These are phyloP conservation scores for Oegoconia quadripuncta DNA, from an alignment of 2,888 invertebrate species.

Conservation along the genomic window DNA sequence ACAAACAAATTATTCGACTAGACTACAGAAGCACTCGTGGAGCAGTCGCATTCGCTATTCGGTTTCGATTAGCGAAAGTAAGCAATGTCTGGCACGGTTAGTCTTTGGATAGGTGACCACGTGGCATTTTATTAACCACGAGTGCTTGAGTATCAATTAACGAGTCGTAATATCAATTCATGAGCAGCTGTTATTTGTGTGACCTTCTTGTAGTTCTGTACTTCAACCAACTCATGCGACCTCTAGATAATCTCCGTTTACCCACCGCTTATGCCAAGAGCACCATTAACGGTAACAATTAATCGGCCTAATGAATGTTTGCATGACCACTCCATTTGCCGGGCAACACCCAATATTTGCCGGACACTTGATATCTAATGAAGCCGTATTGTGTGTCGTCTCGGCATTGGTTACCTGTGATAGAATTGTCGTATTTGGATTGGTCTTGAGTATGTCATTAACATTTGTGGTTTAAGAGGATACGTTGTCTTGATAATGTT, in stretches of 20 bases:
- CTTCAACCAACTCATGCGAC: neutral
- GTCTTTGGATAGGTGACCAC: no score
- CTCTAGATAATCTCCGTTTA: conserved; percentile 23
- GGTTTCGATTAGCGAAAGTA: no score
- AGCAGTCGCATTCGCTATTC: no score
- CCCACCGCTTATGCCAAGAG: conserved; percentile 49
- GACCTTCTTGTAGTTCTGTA: no score
- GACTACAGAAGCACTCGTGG: no score
- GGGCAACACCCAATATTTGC: conserved; percentile 68
- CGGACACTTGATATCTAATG: conserved; percentile 64
- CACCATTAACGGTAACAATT: conserved; percentile 69
- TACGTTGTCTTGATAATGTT: no score
- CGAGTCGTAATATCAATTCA: no score
- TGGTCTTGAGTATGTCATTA: neutral
- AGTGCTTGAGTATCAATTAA: no score
- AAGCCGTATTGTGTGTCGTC: conserved; percentile 51
- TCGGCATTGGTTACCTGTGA: conserved; percentile 4
- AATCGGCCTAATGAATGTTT: conserved; percentile 75
- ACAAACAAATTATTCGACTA: no score
- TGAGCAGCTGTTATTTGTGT: no score
- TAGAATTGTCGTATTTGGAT: neutral
- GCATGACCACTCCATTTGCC: conserved; percentile 61
- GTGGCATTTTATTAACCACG: no score
- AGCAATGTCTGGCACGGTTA: no score
- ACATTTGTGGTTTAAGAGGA: neutral